Conservation (phyloP, 2,888 invertebrate genomes). For the Apantesis nais region DNA sequence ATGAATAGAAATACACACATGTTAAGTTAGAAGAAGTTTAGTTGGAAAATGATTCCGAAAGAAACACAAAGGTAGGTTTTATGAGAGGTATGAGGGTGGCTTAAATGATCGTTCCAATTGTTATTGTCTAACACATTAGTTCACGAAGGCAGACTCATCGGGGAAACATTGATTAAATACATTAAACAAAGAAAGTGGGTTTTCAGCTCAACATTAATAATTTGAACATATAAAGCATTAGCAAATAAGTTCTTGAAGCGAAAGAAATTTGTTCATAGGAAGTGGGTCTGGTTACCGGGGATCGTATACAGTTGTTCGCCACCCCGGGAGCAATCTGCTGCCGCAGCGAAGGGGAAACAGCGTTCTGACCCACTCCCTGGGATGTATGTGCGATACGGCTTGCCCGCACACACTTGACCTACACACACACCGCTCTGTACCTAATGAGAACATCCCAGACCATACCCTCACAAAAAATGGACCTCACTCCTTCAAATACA, state of each 20-base stretch:
- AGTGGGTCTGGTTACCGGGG: constrained; percentile 70
- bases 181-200: constrained; percentile 38
- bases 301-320: constrained; percentile 77
- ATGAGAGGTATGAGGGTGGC: neutral
- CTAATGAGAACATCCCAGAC: constrained; percentile 42
- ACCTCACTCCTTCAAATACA: neutral
- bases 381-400: constrained; percentile 74
- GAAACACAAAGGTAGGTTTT: neutral
- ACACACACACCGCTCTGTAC: constrained; percentile 66
- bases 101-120: neutral
- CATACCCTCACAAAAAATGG: constrained; percentile 11
- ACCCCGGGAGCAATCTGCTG: constrained; percentile 68
- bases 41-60: constrained; percentile 2
- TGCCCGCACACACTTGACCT: constrained; percentile 72
- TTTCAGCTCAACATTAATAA: constrained; percentile 45
- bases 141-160: constrained; percentile 13
- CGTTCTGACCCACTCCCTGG: constrained; percentile 73
- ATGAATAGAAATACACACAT: constrained; percentile 12
- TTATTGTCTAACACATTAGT: neutral
- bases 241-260: constrained; percentile 65
- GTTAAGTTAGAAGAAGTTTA: neutral
- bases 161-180: constrained; percentile 16
- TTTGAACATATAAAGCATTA: constrained; percentile 52
- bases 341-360: constrained; percentile 70
- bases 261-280: constrained; percentile 57